phyloP scores from a whole-genome alignment of 2,113 vertebrate genomes.

The Accipiter cooperii region DNA sequence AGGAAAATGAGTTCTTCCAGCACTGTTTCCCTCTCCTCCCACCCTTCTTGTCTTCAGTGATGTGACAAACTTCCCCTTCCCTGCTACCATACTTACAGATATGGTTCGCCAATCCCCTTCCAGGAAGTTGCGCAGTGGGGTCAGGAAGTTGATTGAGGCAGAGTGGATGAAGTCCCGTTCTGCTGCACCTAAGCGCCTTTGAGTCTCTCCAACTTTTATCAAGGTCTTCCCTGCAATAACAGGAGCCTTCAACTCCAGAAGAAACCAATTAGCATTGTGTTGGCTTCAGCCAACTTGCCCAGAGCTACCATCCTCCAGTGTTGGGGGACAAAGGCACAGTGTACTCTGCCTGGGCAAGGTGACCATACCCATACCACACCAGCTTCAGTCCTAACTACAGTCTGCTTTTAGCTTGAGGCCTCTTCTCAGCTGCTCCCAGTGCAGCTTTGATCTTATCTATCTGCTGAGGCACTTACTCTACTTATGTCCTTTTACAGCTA shows the following conservation, averaged over 20 bases:
- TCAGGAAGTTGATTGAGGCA: conserved; percentile 86
- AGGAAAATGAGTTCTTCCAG: not conserved
- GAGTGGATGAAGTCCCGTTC: conserved; percentile 91
- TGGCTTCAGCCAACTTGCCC: not conserved
- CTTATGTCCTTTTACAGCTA: not conserved
- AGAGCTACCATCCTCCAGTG: not conserved
- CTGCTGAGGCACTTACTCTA: not conserved
- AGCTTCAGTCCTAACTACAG: not conserved
- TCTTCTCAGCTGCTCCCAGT: not conserved
- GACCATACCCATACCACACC: not conserved
- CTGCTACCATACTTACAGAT: conserved; percentile 72
- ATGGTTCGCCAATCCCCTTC: conserved; percentile 98
- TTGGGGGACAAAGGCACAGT: not conserved
- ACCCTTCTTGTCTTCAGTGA: rapidly evolving
- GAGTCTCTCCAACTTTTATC: conserved; percentile 88
- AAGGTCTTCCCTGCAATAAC: conserved; percentile 82
- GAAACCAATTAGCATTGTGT: not conserved
- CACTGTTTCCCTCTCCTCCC: not conserved
- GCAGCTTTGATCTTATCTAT: conserved; percentile 18
- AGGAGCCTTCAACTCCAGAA: not conserved
- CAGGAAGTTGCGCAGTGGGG: conserved; percentile 93
- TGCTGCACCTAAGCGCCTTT: conserved; percentile 83
- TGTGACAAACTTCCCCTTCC: not conserved
- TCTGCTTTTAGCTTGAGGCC: not conserved
- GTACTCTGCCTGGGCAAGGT: not conserved